Percentiles rank a stretch among this genome's conserved stretches.
Evolutionary conservation across 2,797 vertebrate genomes (phyloP).

Genomic region (Ambastaia sidthimunki): DNA sequence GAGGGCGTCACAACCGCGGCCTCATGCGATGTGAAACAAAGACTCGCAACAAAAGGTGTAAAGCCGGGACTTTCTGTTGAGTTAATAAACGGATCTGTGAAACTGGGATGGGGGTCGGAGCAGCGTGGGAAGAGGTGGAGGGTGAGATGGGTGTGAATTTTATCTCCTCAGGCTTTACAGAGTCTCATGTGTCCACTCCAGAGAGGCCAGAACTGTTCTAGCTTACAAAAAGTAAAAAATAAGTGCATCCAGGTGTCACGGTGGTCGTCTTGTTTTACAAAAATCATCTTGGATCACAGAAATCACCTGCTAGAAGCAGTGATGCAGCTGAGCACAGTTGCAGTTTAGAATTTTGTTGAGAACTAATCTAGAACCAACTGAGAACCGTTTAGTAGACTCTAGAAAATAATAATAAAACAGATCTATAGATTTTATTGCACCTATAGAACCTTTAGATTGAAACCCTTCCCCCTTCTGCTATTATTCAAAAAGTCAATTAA

Average conservation of each 20-base stretch:
- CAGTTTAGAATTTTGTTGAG: not conserved
- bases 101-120: slow-evolving; percentile 64
- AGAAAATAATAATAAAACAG: no score
- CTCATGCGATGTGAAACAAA: slow-evolving; percentile 65
- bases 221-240: not conserved
- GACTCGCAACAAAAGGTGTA: slow-evolving; percentile 66
- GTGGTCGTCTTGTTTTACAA: not conserved
- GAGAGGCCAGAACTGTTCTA: not conserved
- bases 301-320: not conserved
- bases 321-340: no score
- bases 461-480: slow-evolving; percentile 3
- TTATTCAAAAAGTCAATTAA: slow-evolving; percentile 3
- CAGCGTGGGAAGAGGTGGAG: slow-evolving; percentile 64
- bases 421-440: no score
- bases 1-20: slow-evolving; percentile 42
- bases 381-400: not conserved
- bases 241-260: not conserved
- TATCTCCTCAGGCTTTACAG: slow-evolving; percentile 61
- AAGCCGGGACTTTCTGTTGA: slow-evolving; percentile 33
- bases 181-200: slow-evolving; percentile 64
- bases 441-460: no score
- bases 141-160: slow-evolving; percentile 65
- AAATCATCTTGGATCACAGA: not conserved
- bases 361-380: not conserved
- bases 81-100: not conserved